A percentile compares a stretch with the other conserved stretches of the same genome.
These are phyloP conservation scores for Eciton burchellii DNA, from an alignment of 1,140 invertebrate species.

Conservation along the genomic window DNA sequence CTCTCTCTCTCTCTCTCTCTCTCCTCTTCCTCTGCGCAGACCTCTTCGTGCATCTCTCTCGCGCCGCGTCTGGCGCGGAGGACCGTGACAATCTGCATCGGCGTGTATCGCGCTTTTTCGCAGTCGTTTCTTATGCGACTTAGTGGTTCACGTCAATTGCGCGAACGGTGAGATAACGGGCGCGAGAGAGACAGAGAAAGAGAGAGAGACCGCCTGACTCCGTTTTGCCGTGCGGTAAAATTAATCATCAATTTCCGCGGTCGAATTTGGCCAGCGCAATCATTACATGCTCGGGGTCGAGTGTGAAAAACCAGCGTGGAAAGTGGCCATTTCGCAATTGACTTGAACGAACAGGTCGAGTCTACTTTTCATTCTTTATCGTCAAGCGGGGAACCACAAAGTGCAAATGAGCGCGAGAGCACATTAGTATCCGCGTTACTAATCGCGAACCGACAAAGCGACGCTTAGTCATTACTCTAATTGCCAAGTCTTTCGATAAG, in stretches of 20 bases:
- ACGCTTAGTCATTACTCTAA: neutral
- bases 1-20: neutral
- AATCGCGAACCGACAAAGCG: neutral
- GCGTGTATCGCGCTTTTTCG: slow-evolving; percentile 42
- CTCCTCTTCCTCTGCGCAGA: neutral
- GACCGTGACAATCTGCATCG: slow-evolving; percentile 57
- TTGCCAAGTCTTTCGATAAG: neutral
- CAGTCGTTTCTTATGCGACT: slow-evolving; percentile 41
- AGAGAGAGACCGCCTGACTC: slow-evolving; percentile 12
- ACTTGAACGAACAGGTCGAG: neutral
- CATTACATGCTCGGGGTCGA: neutral
- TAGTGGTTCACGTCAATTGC: slow-evolving; percentile 28
- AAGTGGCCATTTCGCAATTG: neutral
- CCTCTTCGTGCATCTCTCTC: neutral
- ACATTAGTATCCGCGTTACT: slow-evolving; percentile 6
- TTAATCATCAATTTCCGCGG: neutral
- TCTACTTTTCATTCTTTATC: neutral
- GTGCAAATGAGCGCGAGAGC: neutral
- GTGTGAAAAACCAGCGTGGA: neutral
- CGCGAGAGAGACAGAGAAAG: slow-evolving; percentile 2
- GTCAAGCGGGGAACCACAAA: neutral
- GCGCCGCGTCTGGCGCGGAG: neutral
- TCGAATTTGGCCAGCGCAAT: slow-evolving; percentile 17
- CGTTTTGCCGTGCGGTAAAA: neutral
- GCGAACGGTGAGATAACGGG: neutral